Conservation (phyloP, 2,113 vertebrate species). For the Cairina moschata region DNA sequence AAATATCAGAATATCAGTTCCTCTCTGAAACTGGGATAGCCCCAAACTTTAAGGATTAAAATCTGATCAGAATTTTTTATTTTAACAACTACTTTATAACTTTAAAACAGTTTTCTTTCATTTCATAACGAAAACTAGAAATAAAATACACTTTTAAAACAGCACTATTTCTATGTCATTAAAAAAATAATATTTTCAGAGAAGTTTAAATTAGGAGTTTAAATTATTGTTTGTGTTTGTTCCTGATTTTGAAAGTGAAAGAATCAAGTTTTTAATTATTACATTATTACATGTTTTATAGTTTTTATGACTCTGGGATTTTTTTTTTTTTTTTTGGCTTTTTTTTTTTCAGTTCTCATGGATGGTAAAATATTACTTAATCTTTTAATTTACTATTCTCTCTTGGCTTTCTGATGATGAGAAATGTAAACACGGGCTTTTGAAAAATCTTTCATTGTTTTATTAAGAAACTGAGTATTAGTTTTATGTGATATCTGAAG, state of each 20-base stretch:
- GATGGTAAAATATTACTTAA: background rate
- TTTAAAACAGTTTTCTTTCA: background rate
- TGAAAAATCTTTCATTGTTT: background rate
- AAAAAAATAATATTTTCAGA: background rate
- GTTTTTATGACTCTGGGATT: background rate
- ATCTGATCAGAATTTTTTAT: background rate
- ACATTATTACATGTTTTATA: background rate
- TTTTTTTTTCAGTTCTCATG: background rate
- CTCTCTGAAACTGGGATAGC: background rate
- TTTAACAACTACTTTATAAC: background rate
- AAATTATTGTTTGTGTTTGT: background rate
- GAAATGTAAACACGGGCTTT: background rate
- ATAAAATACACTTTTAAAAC: background rate
- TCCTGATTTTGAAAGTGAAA: background rate
- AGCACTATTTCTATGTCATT: background rate
- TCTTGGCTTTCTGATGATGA: background rate
- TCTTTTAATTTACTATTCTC: background rate
- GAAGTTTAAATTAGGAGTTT: background rate
- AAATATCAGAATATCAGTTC: background rate
- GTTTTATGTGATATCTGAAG: background rate
- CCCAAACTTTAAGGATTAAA: background rate
- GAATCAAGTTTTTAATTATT: background rate
- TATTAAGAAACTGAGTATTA: background rate
- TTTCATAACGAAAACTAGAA: background rate
- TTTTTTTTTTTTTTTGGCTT: background rate